Conservation (phyloP, 2,113 vertebrate species). For the Pampusana beccarii region DNA sequence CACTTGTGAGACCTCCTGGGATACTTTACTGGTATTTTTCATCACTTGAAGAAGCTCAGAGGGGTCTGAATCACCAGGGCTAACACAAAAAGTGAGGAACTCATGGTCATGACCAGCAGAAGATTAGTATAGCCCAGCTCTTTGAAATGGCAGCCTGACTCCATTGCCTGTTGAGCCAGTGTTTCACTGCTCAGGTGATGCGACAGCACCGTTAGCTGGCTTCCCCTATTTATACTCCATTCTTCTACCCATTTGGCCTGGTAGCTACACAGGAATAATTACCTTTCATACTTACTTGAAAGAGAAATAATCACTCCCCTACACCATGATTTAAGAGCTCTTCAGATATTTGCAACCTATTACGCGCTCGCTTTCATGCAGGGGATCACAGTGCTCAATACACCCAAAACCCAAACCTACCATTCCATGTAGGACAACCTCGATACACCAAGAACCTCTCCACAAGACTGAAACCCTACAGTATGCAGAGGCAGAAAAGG, state of each 20-base stretch:
- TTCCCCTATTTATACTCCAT: background rate
- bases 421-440: background rate
- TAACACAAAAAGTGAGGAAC: background rate
- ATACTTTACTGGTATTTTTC: background rate
- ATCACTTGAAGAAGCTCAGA: background rate
- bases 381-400: background rate
- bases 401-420: background rate
- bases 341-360: background rate
- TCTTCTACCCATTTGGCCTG: background rate
- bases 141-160: background rate
- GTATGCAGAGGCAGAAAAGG: background rate
- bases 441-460: background rate
- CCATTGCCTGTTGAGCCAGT: background rate
- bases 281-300: background rate
- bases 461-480: background rate
- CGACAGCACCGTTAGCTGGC: background rate
- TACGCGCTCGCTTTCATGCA: background rate
- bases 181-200: background rate
- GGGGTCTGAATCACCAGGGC: background rate
- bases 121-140: background rate
- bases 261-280: background rate
- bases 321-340: background rate
- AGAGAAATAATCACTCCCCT: background rate
- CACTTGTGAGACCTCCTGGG: accelerated
- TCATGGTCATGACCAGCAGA: background rate